Percentiles rank a stretch among this genome's conserved stretches.
Conservation (phyloP, 1,140 invertebrate species). For the Wasmannia auropunctata region DNA sequence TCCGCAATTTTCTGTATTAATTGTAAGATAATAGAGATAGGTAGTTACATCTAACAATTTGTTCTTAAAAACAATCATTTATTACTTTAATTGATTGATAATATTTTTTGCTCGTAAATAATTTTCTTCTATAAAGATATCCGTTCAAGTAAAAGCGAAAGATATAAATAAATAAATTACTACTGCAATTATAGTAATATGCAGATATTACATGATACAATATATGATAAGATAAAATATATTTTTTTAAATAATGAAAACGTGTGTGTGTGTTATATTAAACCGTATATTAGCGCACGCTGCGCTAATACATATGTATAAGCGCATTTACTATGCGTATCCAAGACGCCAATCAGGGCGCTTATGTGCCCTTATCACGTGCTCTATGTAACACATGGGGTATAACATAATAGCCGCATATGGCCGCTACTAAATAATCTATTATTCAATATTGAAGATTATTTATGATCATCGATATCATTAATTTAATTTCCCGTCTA, state of each 20-base stretch:
- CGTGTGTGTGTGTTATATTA: too few species aligned
- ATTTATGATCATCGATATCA: not conserved
- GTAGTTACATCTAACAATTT: not conserved
- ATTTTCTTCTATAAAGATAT: not conserved
- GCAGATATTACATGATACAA: not conserved
- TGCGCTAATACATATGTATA: not conserved
- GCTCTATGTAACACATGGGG: not conserved
- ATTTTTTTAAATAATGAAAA: not conserved
- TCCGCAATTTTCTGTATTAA: not conserved
- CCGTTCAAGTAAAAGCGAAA: too few species aligned
- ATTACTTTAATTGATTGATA: not conserved
- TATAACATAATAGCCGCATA: not conserved
- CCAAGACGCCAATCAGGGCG: not conserved
- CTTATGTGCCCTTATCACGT: too few species aligned
- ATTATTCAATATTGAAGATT: slow-evolving; percentile 1
- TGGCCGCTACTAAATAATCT: not conserved
- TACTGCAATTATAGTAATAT: not conserved
- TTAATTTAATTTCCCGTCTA: not conserved
- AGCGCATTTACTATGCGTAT: not conserved
- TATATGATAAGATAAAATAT: not conserved
- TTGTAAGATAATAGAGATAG: not conserved
- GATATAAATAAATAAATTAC: not conserved
- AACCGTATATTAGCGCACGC: too few species aligned
- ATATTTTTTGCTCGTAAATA: not conserved
- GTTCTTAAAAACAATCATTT: not conserved